A percentile compares a stretch with the other conserved stretches of the same genome.
phyloP scores from a whole-genome alignment of 2,797 vertebrate species.

The Falco cherrug region DNA sequence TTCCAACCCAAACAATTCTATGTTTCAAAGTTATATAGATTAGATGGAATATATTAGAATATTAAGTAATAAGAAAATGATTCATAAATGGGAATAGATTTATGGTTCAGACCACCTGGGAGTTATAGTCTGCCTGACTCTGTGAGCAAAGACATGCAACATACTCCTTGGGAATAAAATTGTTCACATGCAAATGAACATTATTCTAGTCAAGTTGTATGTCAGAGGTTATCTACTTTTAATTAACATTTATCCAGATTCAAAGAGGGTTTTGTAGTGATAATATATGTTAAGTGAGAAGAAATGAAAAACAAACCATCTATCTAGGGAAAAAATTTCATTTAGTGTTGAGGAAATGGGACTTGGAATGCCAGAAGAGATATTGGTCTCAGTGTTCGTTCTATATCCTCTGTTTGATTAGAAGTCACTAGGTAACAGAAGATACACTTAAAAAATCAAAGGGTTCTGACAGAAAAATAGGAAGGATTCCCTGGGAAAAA shows the following conservation, averaged over 20 bases:
- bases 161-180: not conserved
- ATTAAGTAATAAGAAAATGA: not conserved
- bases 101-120: not conserved
- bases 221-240: slow-evolving; percentile 26
- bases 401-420: not conserved
- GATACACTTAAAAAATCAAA: not conserved
- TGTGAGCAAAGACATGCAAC: not conserved
- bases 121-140: not conserved
- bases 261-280: not conserved
- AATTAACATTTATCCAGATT: slow-evolving; percentile 40
- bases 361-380: not conserved
- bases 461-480: not conserved
- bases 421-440: not conserved
- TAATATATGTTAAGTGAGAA: slow-evolving; percentile 5
- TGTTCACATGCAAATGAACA: slow-evolving; percentile 17
- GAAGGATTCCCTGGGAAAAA: not conserved
- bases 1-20: no score
- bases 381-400: not conserved
- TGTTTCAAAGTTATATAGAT: not conserved
- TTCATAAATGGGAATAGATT: not conserved
- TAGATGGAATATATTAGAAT: not conserved
- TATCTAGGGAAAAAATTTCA: not conserved
- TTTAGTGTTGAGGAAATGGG: not conserved
- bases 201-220: not conserved
- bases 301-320: slow-evolving; percentile 7